A percentile compares a stretch with the other conserved stretches of the same genome.
Evolutionary conservation across 1,140 invertebrate genomes (phyloP).

Genomic region (Eriosoma lanigerum): DNA sequence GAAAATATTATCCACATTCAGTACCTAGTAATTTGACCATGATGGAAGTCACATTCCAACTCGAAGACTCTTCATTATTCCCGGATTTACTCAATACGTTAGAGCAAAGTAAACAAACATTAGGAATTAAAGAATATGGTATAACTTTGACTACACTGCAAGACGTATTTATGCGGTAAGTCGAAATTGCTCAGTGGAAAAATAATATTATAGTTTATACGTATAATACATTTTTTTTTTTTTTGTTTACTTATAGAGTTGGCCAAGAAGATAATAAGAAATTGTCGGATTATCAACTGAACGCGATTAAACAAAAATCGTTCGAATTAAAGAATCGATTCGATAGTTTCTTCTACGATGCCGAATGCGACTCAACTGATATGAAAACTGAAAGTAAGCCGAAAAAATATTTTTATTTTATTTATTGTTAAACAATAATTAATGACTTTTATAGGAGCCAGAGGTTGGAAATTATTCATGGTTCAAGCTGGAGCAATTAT

Average conservation of each 20-base stretch:
- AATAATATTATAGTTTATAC: background rate
- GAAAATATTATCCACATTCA: slow-evolving; percentile 40
- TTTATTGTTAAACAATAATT: background rate
- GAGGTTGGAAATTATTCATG: slow-evolving; percentile 32
- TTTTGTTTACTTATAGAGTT: background rate
- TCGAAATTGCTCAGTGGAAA: background rate
- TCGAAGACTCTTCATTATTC: slow-evolving; percentile 49
- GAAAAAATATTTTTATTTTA: background rate
- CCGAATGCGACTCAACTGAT: slow-evolving; percentile 5
- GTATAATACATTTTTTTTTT: background rate
- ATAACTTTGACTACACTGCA: slow-evolving; percentile 52
- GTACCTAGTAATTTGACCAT: slow-evolving; percentile 39
- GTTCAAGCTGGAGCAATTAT: slow-evolving; percentile 66
- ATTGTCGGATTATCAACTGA: slow-evolving; percentile 33
- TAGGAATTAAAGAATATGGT: slow-evolving; percentile 54
- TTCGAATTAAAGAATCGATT: slow-evolving; percentile 37
- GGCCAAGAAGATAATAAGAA: slow-evolving; percentile 43
- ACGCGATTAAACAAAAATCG: slow-evolving; percentile 24
- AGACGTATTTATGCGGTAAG: slow-evolving; percentile 54
- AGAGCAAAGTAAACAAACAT: slow-evolving; percentile 33
- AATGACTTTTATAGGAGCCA: slow-evolving; percentile 1
- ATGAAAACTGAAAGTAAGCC: slow-evolving; percentile 12
- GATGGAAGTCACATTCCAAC: slow-evolving; percentile 52
- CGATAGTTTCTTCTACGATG: slow-evolving; percentile 7
- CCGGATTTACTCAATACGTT: slow-evolving; percentile 48